A percentile compares a stretch with the other conserved stretches of the same genome.
Conservation (phyloP, 2,113 vertebrate species). For the Chaetura pelagica region DNA sequence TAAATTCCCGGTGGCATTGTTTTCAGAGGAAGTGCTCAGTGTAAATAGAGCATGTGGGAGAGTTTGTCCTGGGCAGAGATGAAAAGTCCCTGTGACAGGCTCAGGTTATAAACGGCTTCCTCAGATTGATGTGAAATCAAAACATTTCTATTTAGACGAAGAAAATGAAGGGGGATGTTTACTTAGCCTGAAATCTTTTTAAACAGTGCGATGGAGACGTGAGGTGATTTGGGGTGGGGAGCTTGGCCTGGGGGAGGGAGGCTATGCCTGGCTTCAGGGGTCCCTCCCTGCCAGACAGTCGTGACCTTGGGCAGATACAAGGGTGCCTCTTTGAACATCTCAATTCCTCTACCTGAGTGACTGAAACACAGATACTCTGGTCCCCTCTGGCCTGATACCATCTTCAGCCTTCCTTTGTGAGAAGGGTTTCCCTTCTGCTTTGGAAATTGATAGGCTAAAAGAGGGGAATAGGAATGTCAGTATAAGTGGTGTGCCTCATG, state of each 20-base stretch:
- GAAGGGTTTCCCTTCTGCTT: neutral
- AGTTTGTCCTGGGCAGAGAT: constrained; percentile 81
- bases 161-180: constrained; percentile 82
- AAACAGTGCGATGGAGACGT: constrained; percentile 19
- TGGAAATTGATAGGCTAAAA: neutral
- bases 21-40: constrained; percentile 92
- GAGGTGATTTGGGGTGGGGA: constrained; percentile 43
- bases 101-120: constrained; percentile 85
- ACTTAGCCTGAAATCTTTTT: constrained; percentile 76
- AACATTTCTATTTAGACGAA: constrained; percentile 80
- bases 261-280: neutral
- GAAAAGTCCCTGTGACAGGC: constrained; percentile 81
- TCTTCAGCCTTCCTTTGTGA: neutral
- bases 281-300: neutral
- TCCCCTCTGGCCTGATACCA: neutral
- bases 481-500: neutral
- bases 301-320: neutral
- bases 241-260: neutral
- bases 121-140: constrained; percentile 83
- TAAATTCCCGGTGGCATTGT: constrained; percentile 89
- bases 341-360: neutral
- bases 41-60: constrained; percentile 90
- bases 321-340: neutral
- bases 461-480: neutral
- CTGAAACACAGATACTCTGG: neutral